Base-by-base conservation (phyloP, 37 sponge, comb jelly and placozoan genomes). In the Spongilla lacustris region DNA sequence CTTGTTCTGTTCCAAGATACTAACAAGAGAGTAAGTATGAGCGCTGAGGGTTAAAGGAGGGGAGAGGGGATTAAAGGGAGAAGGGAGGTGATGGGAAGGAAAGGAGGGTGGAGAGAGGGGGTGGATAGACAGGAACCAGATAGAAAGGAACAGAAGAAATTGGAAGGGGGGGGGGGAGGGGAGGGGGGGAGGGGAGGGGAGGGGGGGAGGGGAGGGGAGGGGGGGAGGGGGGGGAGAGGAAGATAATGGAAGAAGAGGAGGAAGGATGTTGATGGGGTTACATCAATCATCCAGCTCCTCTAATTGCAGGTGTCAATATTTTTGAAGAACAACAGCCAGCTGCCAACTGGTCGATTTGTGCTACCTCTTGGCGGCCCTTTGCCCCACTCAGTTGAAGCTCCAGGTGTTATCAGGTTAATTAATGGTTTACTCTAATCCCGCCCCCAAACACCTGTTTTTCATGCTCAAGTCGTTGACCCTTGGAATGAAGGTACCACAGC, bases 1-100 rank as follows among this genome's bases (percentile, higher is more conserved):
- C 90, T 98, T 17, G 46, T 69, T 3, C 85, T 93, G 81, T 95
- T 98, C 36, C 99, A 98, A 89, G 98, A 91, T 58, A 78, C 69
- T n/a, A 93, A 92, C 86, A 97, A 88, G 66, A 86, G 90, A 68
- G 97, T 97, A 77, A 48, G 50, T 72, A 58, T 78, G 79, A 46
- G 8, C 4, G 46, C 46, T 46, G 46, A 46, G 46, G 46, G 46
- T 4, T 46, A 46, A n/a, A n/a, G n/a, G n/a, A n/a, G n/a, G n/a
- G n/a, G n/a, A n/a, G n/a, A n/a, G n/a, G n/a, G n/a, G n/a, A n/a
- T n/a, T n/a, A n/a, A n/a, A n/a, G n/a, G n/a, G n/a, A n/a, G n/a
- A n/a, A n/a, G n/a, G n/a, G n/a, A n/a, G n/a, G n/a, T n/a, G n/a
- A n/a, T n/a, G n/a, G n/a, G n/a, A n/a, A n/a, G n/a, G n/a, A n/a